A percentile compares a stretch with the other conserved stretches of the same genome.
Conservation (phyloP, 2,113 vertebrate genomes). For the Pachyramphus minor region DNA sequence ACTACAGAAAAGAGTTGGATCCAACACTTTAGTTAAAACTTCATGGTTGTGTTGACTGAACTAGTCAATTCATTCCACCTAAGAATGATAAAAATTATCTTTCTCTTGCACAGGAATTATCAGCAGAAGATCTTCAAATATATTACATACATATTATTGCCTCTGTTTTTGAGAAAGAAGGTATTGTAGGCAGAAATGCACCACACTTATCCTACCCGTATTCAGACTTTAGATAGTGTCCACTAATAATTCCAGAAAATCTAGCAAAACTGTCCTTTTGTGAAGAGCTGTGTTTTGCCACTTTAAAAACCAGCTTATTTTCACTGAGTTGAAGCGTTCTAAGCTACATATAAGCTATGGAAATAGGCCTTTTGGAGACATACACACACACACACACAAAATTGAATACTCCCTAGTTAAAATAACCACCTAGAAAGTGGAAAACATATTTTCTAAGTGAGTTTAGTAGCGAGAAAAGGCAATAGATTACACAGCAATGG, state of each 20-base stretch:
- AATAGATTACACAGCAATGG: neutral
- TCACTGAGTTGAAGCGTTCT: neutral
- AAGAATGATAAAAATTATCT: neutral
- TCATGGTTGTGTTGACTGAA: neutral
- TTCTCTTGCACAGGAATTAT: neutral
- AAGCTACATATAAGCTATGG: neutral
- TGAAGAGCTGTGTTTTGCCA: neutral
- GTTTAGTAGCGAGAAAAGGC: neutral
- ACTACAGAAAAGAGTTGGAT: neutral
- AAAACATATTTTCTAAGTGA: neutral
- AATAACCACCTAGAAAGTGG: neutral
- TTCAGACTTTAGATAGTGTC: neutral
- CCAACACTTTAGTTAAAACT: neutral
- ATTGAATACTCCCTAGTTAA: neutral
- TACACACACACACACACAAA: neutral
- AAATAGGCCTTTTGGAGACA: neutral
- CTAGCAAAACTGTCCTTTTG: neutral
- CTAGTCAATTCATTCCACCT: neutral
- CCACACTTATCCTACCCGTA: neutral
- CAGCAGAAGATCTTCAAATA: neutral
- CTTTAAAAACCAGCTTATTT: neutral
- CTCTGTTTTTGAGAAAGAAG: neutral
- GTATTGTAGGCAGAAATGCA: neutral
- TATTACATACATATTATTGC: neutral
- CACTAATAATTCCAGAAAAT: neutral